phyloP scores from a whole-genome alignment of 2,113 vertebrate genomes.

The Salminus brasiliensis region DNA sequence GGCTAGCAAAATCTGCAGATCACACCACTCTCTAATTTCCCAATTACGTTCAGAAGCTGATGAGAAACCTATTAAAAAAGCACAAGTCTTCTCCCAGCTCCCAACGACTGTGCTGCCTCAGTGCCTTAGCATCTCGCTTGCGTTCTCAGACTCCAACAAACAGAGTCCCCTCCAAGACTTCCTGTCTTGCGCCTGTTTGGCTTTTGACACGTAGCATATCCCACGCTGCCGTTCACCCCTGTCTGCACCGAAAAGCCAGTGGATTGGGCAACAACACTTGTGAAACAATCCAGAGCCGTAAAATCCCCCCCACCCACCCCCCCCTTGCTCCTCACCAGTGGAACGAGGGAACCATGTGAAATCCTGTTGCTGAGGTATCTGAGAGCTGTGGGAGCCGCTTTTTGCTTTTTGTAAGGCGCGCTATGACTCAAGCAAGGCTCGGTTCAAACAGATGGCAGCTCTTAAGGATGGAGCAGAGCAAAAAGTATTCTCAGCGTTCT shows the following conservation, averaged over 20 bases:
- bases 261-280: constrained; percentile 68
- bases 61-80: not conserved
- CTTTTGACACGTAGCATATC: constrained; percentile 62
- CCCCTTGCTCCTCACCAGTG: constrained; percentile 50
- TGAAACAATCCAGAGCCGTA: constrained; percentile 73
- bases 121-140: not conserved
- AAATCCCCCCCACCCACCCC: constrained; percentile 62
- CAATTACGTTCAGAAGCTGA: constrained; percentile 72
- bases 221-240: constrained; percentile 67
- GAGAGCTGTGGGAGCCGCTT: constrained; percentile 55
- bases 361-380: constrained; percentile 56
- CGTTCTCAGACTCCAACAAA: not conserved
- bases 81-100: not conserved
- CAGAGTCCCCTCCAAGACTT: constrained; percentile 11
- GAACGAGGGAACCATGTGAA: constrained; percentile 63
- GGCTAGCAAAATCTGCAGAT: constrained; percentile 67
- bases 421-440: constrained; percentile 48
- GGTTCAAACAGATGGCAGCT: constrained; percentile 51
- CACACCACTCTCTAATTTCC: constrained; percentile 71
- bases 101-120: constrained; percentile 20
- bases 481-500: constrained; percentile 53
- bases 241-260: constrained; percentile 61
- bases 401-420: constrained; percentile 1
- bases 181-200: constrained; percentile 48
- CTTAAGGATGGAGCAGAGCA: constrained; percentile 48